These are phyloP conservation scores for Ectemnius continuus DNA, from an alignment of 2,888 invertebrate genomes.

Conservation along the genomic window DNA sequence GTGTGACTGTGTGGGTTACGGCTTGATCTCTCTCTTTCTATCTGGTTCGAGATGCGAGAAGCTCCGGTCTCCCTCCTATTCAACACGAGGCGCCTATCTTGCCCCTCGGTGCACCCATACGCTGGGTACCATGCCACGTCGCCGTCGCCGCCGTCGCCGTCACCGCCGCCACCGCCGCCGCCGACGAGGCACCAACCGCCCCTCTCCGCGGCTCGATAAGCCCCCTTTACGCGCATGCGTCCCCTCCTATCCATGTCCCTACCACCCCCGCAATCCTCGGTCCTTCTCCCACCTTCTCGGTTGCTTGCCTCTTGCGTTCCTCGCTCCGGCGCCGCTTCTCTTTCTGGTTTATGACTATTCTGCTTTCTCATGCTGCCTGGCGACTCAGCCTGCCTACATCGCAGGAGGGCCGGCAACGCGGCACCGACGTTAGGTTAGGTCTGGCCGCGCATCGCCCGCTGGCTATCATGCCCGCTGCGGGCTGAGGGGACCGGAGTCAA, in stretches of 20 bases:
- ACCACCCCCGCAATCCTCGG: slow-evolving; percentile 69
- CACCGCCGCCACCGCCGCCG: slow-evolving; percentile 50
- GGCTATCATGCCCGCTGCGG: slow-evolving; percentile 64
- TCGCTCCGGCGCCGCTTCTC: slow-evolving; percentile 15
- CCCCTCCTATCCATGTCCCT: slow-evolving; percentile 67
- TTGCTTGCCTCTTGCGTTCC: slow-evolving; percentile 9
- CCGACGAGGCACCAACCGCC: slow-evolving; percentile 65
- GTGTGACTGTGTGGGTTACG: no score
- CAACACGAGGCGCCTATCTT: slow-evolving; percentile 41
- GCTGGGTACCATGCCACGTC: slow-evolving; percentile 55
- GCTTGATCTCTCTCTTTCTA: slow-evolving; percentile 30
- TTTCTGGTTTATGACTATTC: slow-evolving; percentile 18
- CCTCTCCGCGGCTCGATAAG: slow-evolving; percentile 70
- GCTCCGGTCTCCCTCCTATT: slow-evolving; percentile 43
- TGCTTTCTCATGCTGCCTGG: slow-evolving; percentile 30
- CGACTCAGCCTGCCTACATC: slow-evolving; percentile 51
- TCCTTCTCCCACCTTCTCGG: slow-evolving; percentile 34
- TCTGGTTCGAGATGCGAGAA: slow-evolving; percentile 38
- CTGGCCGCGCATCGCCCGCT: slow-evolving; percentile 68
- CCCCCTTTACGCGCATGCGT: slow-evolving; percentile 53
- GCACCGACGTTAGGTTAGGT: slow-evolving; percentile 70
- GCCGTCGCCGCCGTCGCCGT: slow-evolving; percentile 60
- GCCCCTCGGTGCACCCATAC: slow-evolving; percentile 47
- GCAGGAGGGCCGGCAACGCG: slow-evolving; percentile 73
- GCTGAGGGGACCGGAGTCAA: slow-evolving; percentile 70